Evolutionary conservation across 2,888 invertebrate species (phyloP), one percentile per base, ranked within the genome.

Genomic region (Caenorhabditis sp.): DNA sequence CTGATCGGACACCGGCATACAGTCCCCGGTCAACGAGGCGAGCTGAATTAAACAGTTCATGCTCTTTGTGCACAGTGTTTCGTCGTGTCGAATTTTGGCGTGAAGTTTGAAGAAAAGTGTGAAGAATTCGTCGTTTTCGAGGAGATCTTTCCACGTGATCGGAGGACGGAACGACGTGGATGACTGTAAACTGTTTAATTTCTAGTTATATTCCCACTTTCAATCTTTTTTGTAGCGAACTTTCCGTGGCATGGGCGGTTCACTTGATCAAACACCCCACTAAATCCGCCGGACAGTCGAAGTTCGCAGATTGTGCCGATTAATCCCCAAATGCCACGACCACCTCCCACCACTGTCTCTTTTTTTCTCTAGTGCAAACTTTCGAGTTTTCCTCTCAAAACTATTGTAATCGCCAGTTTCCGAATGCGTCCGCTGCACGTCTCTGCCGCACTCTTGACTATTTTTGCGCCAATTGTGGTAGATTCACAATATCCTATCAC

Each of bases 31-130:
- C 30, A 94, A 89, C 15, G 93, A 93, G 0, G 93, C 93, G 70
- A 95, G 90, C 89, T 95, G 95, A 9, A 94, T 93, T 48, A 96
- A 91, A 89, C 95, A 95, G 59, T 92, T 93, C 68, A 95, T 90
- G 0, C 94, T 93, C 77, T 94, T 93, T 88, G 93, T 93, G 8
- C 93, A 92, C 84, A 95, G 91, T 46, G 93, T 93, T 22, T 93
- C 93, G 88, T 93, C 92, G 46, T 92, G 92, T 50, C 95, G 92
- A 5, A 95, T 93, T 90, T 94, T 94, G 92, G 93, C 93, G 90
- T 95, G 95, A 35, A 91, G 85, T 90, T 93, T 93, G 89, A 94
- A 95, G 90, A 95, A 94, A 39, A 95, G 89, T n/a, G 93, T 92
- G 52, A 94, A 89, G 15, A 95, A 90, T 78, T 92, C 92, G 2